Base-by-base conservation (phyloP, 2,888 invertebrate genomes). In the Xiphydria camelus region DNA sequence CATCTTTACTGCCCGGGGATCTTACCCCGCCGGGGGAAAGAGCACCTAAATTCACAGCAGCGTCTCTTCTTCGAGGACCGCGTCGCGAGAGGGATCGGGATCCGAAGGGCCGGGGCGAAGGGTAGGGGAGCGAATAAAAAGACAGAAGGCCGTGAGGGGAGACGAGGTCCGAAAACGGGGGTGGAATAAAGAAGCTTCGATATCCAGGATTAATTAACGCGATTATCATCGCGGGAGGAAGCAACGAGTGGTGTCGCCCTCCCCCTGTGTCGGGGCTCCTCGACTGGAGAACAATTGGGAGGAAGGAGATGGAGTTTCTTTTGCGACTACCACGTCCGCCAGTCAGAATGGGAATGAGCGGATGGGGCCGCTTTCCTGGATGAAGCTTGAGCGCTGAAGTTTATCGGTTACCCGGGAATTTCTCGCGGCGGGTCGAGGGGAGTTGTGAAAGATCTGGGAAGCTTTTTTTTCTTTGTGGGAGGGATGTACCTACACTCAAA, bases 281-380 rank as follows among this genome's bases (percentile, higher is more conserved):
- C 9, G n/a, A 20, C 15, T 23, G 14, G 17, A 25, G 26, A 15
- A 42, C 36, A 42, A 42, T 37, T 21, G 36, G 26, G 26, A 20
- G 42, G 20, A 42, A 42, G 42, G 14, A 36, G 36, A 65, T 69
- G 66, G 68, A 73, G 72, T 73, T 71, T n/a, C n/a, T n/a, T n/a
- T n/a, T n/a, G n/a, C n/a, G n/a, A n/a, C n/a, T n/a, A n/a, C n/a
- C n/a, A n/a, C n/a, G n/a, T n/a, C n/a, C n/a, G n/a, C n/a, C n/a
- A n/a, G n/a, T n/a, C n/a, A n/a, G n/a, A n/a, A n/a, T 68, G 73
- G 72, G 73, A 70, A 69, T 70, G 64, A 14, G 5, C 12, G 29
- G 0, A 29, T 70, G 75, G 75, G 74, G 73, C 75, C 75, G 75
- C 75, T 76, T 75, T 74, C 75, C 70, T 75, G n/a, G 15, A 29